phyloP scores from a whole-genome alignment of 2,113 vertebrate genomes.

The Dermatemys mawii region DNA sequence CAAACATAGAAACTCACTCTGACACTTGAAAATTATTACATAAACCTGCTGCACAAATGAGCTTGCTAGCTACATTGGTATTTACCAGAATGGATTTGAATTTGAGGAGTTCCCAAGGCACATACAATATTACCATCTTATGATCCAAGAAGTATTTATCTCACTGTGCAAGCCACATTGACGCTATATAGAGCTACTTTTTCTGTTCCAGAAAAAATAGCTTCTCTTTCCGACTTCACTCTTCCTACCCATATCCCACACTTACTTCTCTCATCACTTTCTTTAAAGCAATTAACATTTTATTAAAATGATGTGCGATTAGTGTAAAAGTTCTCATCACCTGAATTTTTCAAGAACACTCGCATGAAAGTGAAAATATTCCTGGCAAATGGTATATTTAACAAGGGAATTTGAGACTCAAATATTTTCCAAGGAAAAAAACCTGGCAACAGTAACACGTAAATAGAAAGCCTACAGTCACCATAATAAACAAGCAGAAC shows the following conservation, averaged over 20 bases:
- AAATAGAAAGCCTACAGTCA: slow-evolving; percentile 46
- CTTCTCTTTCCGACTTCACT: slow-evolving; percentile 27
- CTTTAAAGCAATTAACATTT: slow-evolving; percentile 18
- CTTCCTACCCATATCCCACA: not conserved
- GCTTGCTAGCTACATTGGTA: slow-evolving; percentile 24
- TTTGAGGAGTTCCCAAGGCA: slow-evolving; percentile 17
- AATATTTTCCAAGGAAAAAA: not conserved
- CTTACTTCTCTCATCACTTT: not conserved
- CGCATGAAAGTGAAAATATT: slow-evolving; percentile 35
- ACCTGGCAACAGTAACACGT: slow-evolving; percentile 22
- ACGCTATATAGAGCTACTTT: slow-evolving; percentile 38
- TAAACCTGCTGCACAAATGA: not conserved
- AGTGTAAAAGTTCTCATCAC: slow-evolving; percentile 72
- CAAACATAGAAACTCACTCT: slow-evolving; percentile 13
- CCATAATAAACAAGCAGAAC: not conserved
- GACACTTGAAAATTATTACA: slow-evolving; percentile 24
- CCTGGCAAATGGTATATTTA: slow-evolving; percentile 30
- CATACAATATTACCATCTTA: slow-evolving; percentile 42
- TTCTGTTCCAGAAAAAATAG: not conserved
- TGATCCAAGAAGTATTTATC: slow-evolving; percentile 32
- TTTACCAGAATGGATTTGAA: slow-evolving; percentile 30
- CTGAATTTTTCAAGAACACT: slow-evolving; percentile 63
- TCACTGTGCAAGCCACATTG: not conserved
- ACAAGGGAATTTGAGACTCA: slow-evolving; percentile 16
- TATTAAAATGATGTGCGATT: slow-evolving; percentile 51